Base-by-base conservation (phyloP, 2,888 invertebrate species). In the Dicranocentrus wangi region DNA sequence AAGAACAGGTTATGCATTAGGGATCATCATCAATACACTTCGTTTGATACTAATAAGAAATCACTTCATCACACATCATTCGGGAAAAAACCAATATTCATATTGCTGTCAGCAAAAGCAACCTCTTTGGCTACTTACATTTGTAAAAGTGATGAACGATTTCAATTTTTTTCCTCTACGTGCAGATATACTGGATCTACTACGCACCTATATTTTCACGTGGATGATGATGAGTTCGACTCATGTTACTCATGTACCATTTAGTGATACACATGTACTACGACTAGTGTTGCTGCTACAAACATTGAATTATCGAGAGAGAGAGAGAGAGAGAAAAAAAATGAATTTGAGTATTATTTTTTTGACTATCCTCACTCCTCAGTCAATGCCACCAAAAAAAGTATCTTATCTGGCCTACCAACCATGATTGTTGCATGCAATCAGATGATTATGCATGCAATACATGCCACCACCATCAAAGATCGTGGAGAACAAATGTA, bases 401-500 rank as follows among this genome's bases (percentile, higher is more conserved):
- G 32, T 32, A 3, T 32, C 32, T 68, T 69, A 61, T 61, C n/a
- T 32, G 5, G 3, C 32, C 51, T 69, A 61, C 47, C n/a, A 42
- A 25, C 43, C 58, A 23, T 70, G 71, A 71, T 71, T 60, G 71
- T 75, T 66, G 68, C 76, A 76, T 76, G 76, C 76, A 76, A 76
- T 69, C 68, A 51, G 68, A 66, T 76, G 76, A 76, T 76, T 76
- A 76, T 76, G 76, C 76, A 76, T 76, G 76, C 76, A 76, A 68
- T 69, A 47, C 76, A 76, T 76, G 68, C 76, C 66, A 47, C 47
- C 68, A 60, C 66, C 68, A 61, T 76, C 76, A 76, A 76, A 73
- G 73, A 73, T 73, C 73, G 63, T 65, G 73, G 51, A 42, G 55
- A 55, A 71, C 42, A 71, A 53, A 55, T 43, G 60, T 23, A 60